Evolutionary conservation across 2,113 vertebrate genomes (phyloP).

Genomic region (Amphilophus citrinellus): DNA sequence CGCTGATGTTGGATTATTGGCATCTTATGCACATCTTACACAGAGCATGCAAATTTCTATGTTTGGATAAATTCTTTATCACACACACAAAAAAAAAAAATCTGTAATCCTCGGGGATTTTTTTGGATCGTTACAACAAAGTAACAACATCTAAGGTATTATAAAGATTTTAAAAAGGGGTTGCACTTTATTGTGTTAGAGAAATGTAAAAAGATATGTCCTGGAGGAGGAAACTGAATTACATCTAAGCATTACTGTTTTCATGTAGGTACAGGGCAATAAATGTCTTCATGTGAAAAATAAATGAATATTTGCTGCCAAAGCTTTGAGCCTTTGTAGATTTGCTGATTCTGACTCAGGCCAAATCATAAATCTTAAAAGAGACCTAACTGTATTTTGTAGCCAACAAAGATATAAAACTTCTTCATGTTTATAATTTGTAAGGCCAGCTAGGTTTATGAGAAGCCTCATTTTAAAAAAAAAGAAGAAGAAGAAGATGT

Average conservation of each 20-base stretch:
- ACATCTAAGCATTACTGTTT: neutral
- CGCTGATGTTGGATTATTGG: constrained; percentile 1
- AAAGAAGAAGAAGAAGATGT: neutral
- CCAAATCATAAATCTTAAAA: neutral
- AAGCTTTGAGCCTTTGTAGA: constrained; percentile 1
- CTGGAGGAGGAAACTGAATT: constrained; percentile 1
- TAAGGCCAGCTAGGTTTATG: neutral
- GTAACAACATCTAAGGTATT: neutral
- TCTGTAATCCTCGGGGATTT: neutral
- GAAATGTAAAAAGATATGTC: constrained; percentile 5
- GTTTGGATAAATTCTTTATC: neutral
- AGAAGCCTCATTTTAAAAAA: neutral
- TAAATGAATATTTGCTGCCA: neutral
- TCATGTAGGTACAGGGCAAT: neutral
- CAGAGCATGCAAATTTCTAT: neutral
- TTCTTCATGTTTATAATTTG: neutral
- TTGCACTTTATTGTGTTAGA: neutral
- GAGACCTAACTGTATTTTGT: neutral
- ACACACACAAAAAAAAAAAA: neutral
- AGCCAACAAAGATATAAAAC: constrained; percentile 4
- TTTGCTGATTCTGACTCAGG: neutral
- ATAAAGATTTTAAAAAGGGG: neutral
- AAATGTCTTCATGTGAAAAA: neutral
- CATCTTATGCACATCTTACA: neutral
- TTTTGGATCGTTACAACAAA: neutral